Evolutionary conservation across 2,797 vertebrate species (phyloP), one percentile per base, ranked within the genome.

Genomic region (Sebastes hubbsi): DNA sequence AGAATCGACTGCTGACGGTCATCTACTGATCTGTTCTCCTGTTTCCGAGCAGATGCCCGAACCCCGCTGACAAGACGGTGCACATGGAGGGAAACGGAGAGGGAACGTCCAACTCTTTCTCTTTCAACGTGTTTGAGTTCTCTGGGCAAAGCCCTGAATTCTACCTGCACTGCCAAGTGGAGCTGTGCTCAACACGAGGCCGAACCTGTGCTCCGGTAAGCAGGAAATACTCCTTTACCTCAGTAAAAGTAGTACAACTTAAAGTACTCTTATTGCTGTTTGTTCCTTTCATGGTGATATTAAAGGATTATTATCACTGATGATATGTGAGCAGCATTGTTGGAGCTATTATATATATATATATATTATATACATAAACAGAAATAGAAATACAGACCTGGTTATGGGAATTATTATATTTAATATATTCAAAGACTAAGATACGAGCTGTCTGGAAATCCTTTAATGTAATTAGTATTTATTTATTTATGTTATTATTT

Each of bases 131-230:
- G 60, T 62, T 62, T 11, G 1, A 34, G 30, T 62, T 62, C 60
- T 10, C 5, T 3, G 60, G 30, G 10, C 5, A n/a, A 32, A n/a
- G 2, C 20, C 0, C 1, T 6, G 10, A 32, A 3, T 2, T 22
- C 20, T 34, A 22, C 18, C 30, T 62, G 60, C 30, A 22, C 60
- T 62, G 60, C 20, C 5, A 34, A 3, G 1, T 34, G 30, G 6
- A 62, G 18, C 60, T 62, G 18, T 62, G 60, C 30, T 1, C 10
- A 10, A 34, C 5, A 22, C 0, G 2, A 0, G 6, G 10, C 58
- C 8, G 1, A 4, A 6, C 14, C 58, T 60, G 58, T 24, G 16
- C 8, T 20, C 27, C 16, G 16, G 58, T 60, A 60, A 29, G 58
- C 49, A 52, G 49, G 20, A 52, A n/a, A 52, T 20, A 20, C 49